Percentiles rank a stretch among this genome's conserved stretches.
Conservation (phyloP, 1,140 invertebrate genomes). For the Drosophila murphyi region DNA sequence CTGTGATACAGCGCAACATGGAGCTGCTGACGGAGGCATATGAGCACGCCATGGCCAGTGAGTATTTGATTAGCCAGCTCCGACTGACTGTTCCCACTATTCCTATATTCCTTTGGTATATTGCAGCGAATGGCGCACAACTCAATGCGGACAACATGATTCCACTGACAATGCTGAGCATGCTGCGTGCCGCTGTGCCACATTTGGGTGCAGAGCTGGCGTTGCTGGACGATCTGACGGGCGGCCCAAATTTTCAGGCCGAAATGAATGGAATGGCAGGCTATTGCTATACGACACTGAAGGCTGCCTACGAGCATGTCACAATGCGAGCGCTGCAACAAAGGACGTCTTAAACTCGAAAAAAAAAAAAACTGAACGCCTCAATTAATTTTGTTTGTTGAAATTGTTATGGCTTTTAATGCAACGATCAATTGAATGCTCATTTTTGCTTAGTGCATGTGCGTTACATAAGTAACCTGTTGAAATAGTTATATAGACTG, state of each 20-base stretch:
- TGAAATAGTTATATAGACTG: slow-evolving; percentile 28
- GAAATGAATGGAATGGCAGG: slow-evolving; percentile 83
- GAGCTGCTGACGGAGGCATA: slow-evolving; percentile 77
- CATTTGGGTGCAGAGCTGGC: slow-evolving; percentile 83
- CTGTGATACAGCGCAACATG: slow-evolving; percentile 81
- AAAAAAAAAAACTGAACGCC: not conserved
- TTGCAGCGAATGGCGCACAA: slow-evolving; percentile 62
- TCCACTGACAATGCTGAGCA: slow-evolving; percentile 74
- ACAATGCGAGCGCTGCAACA: slow-evolving; percentile 61
- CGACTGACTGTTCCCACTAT: not conserved
- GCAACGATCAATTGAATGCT: slow-evolving; percentile 50
- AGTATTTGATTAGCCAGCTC: slow-evolving; percentile 18
- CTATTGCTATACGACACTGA: slow-evolving; percentile 83
- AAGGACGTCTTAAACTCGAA: slow-evolving; percentile 36
- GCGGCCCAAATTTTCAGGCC: slow-evolving; percentile 77
- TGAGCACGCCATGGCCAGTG: slow-evolving; percentile 67
- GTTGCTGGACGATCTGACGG: slow-evolving; percentile 79
- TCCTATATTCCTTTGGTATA: not conserved
- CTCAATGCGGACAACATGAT: slow-evolving; percentile 81
- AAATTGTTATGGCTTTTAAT: slow-evolving; percentile 54
- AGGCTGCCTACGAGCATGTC: slow-evolving; percentile 73
- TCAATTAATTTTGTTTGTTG: slow-evolving; percentile 21
- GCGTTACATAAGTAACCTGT: not conserved
- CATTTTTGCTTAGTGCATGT: slow-evolving; percentile 25
- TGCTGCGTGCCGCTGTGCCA: slow-evolving; percentile 80